Percentiles rank a stretch among this genome's conserved stretches.
Evolutionary conservation across 1,140 invertebrate genomes (phyloP).

Genomic region (Drosophila orena): DNA sequence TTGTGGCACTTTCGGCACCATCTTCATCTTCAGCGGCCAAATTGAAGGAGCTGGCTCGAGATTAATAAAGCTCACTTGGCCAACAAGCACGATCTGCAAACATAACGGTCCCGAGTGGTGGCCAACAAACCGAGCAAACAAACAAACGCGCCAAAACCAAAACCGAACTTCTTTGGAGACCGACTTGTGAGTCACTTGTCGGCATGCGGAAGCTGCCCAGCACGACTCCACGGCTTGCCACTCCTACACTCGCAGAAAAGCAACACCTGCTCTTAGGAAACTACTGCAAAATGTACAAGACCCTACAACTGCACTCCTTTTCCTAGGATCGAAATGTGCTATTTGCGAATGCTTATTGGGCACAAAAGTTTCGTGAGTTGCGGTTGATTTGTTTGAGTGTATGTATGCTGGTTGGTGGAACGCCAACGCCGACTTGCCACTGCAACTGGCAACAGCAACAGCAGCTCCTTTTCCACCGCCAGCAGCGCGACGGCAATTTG

Average conservation of each 20-base stretch:
- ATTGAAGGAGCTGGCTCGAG: slow-evolving; percentile 41
- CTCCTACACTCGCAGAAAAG: not conserved
- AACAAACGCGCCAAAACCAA: slow-evolving; percentile 71
- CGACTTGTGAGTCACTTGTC: slow-evolving; percentile 69
- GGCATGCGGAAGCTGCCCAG: slow-evolving; percentile 73
- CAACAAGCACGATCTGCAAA: slow-evolving; percentile 61
- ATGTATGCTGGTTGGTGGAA: slow-evolving; percentile 24
- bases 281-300: no score
- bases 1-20: slow-evolving; percentile 45
- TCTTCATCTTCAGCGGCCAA: slow-evolving; percentile 39
- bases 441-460: slow-evolving; percentile 12
- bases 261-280: not conserved
- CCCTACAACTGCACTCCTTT: no score
- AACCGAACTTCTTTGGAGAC: slow-evolving; percentile 48
- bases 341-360: no score
- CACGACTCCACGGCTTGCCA: slow-evolving; percentile 46
- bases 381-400: not conserved
- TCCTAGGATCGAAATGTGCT: no score
- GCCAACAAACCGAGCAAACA: slow-evolving; percentile 31
- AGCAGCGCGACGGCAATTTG: slow-evolving; percentile 69
- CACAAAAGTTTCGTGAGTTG: no score
- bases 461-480: slow-evolving; percentile 19
- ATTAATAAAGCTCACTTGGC: slow-evolving; percentile 65
- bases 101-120: slow-evolving; percentile 61
- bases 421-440: slow-evolving; percentile 51